Conservation (phyloP, 2,113 vertebrate species). For the Pteropus alecto region DNA sequence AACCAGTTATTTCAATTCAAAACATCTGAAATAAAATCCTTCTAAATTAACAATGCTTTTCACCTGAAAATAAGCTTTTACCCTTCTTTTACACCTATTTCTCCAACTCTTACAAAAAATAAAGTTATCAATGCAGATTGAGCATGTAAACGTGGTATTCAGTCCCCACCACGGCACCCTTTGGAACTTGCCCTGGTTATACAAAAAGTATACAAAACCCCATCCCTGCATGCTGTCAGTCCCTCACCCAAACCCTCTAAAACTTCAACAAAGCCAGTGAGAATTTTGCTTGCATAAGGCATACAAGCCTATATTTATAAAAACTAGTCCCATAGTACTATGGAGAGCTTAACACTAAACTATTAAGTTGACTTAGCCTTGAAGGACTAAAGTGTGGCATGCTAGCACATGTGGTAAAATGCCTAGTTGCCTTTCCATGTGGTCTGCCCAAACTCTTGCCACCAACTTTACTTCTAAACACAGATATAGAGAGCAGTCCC, state of each 20-base stretch:
- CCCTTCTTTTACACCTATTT: background rate
- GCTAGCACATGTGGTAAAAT: background rate
- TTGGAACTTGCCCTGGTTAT: background rate
- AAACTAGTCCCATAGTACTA: background rate
- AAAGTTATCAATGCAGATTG: background rate
- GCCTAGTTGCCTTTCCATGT: background rate
- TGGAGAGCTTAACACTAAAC: background rate
- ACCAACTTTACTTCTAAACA: background rate
- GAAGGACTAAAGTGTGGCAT: background rate
- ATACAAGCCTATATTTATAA: background rate
- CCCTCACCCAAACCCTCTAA: background rate
- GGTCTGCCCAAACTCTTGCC: background rate
- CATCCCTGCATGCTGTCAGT: background rate
- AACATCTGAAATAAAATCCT: background rate
- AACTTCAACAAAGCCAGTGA: background rate
- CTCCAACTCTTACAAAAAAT: background rate
- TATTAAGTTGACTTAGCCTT: background rate
- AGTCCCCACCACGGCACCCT: background rate
- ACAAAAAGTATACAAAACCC: background rate
- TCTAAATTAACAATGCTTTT: background rate
- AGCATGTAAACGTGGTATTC: background rate
- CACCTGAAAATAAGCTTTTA: constrained; percentile 7
- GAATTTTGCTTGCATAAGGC: background rate
- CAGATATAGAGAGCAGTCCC: background rate
- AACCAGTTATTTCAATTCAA: background rate